Conservation (phyloP, 2,113 vertebrate genomes). For the Peromyscus polionotus region DNA sequence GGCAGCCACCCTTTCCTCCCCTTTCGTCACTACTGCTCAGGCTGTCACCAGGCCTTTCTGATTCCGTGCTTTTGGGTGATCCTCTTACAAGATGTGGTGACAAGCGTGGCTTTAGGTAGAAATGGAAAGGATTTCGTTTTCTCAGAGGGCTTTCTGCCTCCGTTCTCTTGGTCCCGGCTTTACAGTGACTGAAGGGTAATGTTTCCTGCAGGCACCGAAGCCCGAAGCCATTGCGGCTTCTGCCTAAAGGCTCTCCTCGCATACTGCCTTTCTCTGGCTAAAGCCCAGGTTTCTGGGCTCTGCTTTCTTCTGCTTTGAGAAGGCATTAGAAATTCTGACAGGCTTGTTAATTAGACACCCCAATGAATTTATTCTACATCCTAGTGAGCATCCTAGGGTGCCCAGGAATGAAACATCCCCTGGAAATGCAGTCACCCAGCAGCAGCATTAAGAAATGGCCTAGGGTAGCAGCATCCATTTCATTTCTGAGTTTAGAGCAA, state of each 20-base stretch:
- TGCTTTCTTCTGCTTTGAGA: conserved; percentile 30
- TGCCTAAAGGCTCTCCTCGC: background rate
- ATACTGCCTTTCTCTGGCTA: background rate
- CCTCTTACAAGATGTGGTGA: background rate
- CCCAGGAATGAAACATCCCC: background rate
- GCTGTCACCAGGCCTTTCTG: background rate
- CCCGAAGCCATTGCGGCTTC: background rate
- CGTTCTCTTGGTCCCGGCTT: background rate
- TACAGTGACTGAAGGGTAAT: background rate
- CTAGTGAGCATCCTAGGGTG: background rate
- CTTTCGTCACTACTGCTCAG: background rate
- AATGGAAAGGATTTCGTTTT: conserved; percentile 38
- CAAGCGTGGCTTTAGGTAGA: conserved; percentile 19
- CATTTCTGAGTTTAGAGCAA: background rate
- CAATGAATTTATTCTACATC: conserved; percentile 26
- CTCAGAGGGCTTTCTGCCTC: background rate
- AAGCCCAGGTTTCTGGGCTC: background rate
- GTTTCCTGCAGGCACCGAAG: background rate
- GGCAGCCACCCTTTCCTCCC: background rate
- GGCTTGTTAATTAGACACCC: background rate
- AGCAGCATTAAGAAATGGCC: background rate
- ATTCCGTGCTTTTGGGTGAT: background rate
- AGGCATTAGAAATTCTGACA: background rate
- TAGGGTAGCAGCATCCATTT: background rate
- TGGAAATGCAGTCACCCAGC: background rate